These are phyloP conservation scores for Scaptomyza pallida DNA, from an alignment of 1,140 invertebrate genomes.

Conservation along the genomic window DNA sequence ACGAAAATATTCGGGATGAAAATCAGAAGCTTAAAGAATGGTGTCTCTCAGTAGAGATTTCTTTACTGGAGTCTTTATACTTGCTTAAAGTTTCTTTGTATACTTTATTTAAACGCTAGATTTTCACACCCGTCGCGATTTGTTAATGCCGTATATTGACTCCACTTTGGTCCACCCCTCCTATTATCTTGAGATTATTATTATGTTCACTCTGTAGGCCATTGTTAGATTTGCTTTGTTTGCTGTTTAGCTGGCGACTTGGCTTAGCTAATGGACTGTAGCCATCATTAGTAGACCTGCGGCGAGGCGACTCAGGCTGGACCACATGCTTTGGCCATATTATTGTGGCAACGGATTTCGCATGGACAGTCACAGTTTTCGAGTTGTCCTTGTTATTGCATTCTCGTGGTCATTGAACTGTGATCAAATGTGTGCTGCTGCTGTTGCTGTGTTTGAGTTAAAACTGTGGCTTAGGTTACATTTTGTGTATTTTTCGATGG, in stretches of 20 bases:
- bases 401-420: conserved; percentile 76
- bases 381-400: conserved; percentile 49
- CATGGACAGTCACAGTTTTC: conserved; percentile 24
- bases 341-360: conserved; percentile 2
- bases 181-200: conserved; percentile 1
- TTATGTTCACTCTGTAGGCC: not conserved
- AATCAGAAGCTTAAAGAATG: too few species aligned
- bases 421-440: conserved; percentile 51
- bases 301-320: not conserved
- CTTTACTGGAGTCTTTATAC: too few species aligned
- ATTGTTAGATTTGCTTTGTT: conserved; percentile 13
- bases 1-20: too few species aligned
- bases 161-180: not conserved
- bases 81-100: too few species aligned
- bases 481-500: conserved; percentile 18
- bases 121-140: not conserved
- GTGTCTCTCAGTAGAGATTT: too few species aligned
- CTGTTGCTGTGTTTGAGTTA: not conserved
- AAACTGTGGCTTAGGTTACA: conserved; percentile 6
- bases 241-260: not conserved
- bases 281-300: conserved; percentile 31
- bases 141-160: not conserved
- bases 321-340: conserved; percentile 21
- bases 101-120: not conserved
- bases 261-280: conserved; percentile 35